These are phyloP conservation scores for Anorthoa munda DNA, from an alignment of 2,888 invertebrate genomes.

Conservation along the genomic window DNA sequence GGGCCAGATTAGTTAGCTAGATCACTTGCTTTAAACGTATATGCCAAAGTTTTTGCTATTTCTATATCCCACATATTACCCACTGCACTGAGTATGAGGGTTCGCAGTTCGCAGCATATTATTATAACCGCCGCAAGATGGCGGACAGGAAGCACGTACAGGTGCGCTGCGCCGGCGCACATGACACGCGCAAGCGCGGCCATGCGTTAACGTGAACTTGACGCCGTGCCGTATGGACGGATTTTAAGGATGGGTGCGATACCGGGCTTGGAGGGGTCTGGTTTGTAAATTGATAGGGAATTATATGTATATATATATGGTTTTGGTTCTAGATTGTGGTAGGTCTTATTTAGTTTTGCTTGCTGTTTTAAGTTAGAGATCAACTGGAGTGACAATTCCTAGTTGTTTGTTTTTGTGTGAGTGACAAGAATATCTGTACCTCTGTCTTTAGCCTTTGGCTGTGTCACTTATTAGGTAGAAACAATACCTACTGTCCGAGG, in stretches of 20 bases:
- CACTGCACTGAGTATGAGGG: conserved; percentile 38
- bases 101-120: conserved; percentile 36
- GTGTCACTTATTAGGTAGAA: too few species aligned
- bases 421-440: too few species aligned
- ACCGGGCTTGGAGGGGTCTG: conserved; percentile 8
- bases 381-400: not conserved
- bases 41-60: not conserved
- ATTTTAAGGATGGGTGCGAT: conserved; percentile 22
- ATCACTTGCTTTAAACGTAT: too few species aligned
- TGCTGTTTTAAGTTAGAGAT: not conserved
- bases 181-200: conserved; percentile 78
- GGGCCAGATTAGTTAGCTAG: too few species aligned
- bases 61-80: not conserved
- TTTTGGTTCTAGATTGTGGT: not conserved
- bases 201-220: conserved; percentile 79
- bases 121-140: conserved; percentile 77
- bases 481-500: too few species aligned
- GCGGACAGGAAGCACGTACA: conserved; percentile 84
- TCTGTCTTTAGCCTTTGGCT: too few species aligned
- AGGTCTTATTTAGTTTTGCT: not conserved
- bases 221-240: conserved; percentile 54
- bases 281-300: not conserved
- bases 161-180: conserved; percentile 80
- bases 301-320: not conserved
- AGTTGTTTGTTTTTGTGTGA: too few species aligned